Percentiles rank a stretch among this genome's conserved stretches.
These are phyloP conservation scores for Diplolepis rosae DNA, from an alignment of 2,888 invertebrate species.

Conservation along the genomic window DNA sequence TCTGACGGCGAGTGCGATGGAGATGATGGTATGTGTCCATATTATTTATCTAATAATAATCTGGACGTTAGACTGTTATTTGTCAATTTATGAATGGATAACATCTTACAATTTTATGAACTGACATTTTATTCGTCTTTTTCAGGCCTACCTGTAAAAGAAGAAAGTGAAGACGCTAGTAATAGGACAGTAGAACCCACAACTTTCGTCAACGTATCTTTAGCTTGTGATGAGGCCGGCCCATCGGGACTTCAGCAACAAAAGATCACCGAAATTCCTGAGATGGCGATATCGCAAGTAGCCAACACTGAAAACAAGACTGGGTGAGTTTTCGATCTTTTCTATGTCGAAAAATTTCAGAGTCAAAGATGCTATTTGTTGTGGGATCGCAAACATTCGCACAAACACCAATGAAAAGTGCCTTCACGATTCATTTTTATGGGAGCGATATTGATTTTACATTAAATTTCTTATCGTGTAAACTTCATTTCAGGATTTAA, in stretches of 20 bases:
- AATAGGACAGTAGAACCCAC: constrained; percentile 67
- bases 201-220: constrained; percentile 69
- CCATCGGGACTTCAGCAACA: constrained; percentile 73
- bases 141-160: constrained; percentile 68
- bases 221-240: constrained; percentile 71
- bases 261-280: constrained; percentile 67
- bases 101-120: background rate
- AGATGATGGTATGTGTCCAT: constrained; percentile 61
- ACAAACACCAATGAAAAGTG: constrained; percentile 30
- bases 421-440: constrained; percentile 2
- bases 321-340: constrained; percentile 69
- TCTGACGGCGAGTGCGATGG: constrained; percentile 70
- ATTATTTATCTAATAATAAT: constrained; percentile 14
- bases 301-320: constrained; percentile 67
- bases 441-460: too few species aligned
- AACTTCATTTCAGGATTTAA: too few species aligned
- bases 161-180: constrained; percentile 67
- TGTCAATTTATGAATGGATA: background rate
- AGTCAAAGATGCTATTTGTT: constrained; percentile 68
- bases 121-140: constrained; percentile 22
- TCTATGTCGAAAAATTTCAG: constrained; percentile 44
- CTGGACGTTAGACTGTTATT: background rate
- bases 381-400: constrained; percentile 67
- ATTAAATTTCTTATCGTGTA: too few species aligned
- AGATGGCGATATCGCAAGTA: constrained; percentile 64